Evolutionary conservation across 2,797 vertebrate species (phyloP).

Genomic region (Enteromius paludinosus): DNA sequence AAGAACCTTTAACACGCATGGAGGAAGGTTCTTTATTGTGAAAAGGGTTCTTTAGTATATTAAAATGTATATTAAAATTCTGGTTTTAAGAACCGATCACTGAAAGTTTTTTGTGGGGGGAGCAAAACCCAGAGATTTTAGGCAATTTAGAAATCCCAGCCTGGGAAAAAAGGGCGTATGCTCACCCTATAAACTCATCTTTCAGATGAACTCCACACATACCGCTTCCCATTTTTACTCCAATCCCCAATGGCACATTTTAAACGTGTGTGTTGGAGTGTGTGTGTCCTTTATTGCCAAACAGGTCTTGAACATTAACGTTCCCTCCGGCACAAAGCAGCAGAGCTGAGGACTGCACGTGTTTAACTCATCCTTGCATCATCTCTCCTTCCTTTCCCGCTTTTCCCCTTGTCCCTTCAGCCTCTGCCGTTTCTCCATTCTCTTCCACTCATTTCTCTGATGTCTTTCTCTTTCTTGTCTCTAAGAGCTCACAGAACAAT

Average conservation of each 20-base stretch:
- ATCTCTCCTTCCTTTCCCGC: conserved; percentile 24
- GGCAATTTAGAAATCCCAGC: not conserved
- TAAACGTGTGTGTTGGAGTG: not conserved
- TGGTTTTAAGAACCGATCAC: not conserved
- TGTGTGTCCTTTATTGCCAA: conserved; percentile 40
- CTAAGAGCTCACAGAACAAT: not conserved
- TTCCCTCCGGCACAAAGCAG: conserved; percentile 30
- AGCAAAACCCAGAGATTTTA: not conserved
- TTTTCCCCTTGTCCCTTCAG: not conserved
- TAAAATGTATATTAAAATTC: not conserved
- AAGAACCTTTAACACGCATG: not conserved
- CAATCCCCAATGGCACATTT: conserved; percentile 1
- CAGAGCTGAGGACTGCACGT: conserved; percentile 35
- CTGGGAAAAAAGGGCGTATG: not conserved
- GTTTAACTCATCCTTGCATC: conserved; percentile 59
- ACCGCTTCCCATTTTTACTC: not conserved
- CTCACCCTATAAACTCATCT: not conserved
- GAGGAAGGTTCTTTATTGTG: not conserved
- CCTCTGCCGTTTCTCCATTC: not conserved
- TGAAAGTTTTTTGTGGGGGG: not conserved
- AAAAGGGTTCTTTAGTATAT: not conserved
- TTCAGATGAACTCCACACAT: conserved; percentile 6
- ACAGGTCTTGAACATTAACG: conserved; percentile 46
- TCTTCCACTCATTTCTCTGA: conserved; percentile 4
- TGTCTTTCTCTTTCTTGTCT: not conserved